phyloP scores from a whole-genome alignment of 2,888 invertebrate species.

The Nyleta sp. region DNA sequence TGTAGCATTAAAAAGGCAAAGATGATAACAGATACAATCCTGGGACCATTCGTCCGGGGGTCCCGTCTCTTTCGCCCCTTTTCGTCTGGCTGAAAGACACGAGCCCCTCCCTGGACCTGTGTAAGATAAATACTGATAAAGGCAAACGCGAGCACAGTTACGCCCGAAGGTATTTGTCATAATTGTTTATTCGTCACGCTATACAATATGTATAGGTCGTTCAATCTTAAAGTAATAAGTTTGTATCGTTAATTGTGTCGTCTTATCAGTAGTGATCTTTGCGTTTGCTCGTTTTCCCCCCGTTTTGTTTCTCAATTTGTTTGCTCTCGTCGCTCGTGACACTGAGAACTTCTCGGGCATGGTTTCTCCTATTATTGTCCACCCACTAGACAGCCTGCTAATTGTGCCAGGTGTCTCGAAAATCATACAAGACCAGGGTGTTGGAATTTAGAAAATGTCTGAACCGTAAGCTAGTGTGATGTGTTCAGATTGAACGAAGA shows the following conservation, averaged over 20 bases:
- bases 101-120: constrained; percentile 4
- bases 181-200: constrained; percentile 23
- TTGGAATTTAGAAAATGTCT: no score
- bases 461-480: no score
- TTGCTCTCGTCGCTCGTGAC: constrained; percentile 16
- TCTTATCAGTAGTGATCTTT: constrained; percentile 36
- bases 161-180: constrained; percentile 49
- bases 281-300: constrained; percentile 8
- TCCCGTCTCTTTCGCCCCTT: no score
- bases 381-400: constrained; percentile 58
- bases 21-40: constrained; percentile 57
- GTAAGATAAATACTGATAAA: constrained; percentile 61
- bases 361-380: constrained; percentile 61
- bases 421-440: constrained; percentile 19
- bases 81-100: no score
- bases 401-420: constrained; percentile 14
- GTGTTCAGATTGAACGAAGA: no score
- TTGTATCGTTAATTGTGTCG: constrained; percentile 36
- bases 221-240: constrained; percentile 45
- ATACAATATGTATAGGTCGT: constrained; percentile 57
- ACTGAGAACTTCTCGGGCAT: constrained; percentile 50
- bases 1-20: constrained; percentile 65
- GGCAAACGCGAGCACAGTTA: constrained; percentile 46
- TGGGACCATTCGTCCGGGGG: constrained; percentile 1
- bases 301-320: neutral